Evolutionary conservation across 2,888 invertebrate species (phyloP), one percentile per base, ranked within the genome.

Genomic region (Sminthurinus aureus): DNA sequence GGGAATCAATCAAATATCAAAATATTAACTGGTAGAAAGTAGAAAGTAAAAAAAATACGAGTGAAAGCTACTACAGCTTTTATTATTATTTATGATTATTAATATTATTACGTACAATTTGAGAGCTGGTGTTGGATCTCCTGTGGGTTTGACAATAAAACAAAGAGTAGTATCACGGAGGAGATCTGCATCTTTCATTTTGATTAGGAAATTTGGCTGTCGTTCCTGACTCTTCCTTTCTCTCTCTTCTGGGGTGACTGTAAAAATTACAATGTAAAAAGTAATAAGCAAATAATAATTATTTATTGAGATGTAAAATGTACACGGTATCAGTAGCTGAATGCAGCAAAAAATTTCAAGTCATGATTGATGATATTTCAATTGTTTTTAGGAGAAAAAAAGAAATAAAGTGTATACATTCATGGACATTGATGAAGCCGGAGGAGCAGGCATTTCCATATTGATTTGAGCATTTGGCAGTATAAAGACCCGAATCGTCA

Each of bases 401-500:
- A 77, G 66, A 22, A 50, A 66, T n/a, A 91, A 38, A 6, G 38
- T 38, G 38, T 6, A 38, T 92, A 96, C 96, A 92, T 92, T 95
- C 93, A 89, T 95, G 94, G 87, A 97, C 96, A 87, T 95, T 93
- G 89, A 97, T 93, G 91, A 96, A 96, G 85, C 96, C 96, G 69
- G 96, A 96, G 90, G 96, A 96, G 85, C 95, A 94, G 74, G 95
- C 92, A 3, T 90, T 90, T 89, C 94, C 95, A 84, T 94, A 93
- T 50, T 92, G 92, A 89, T 96, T 96, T 84, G 94, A 94, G 24
- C 97, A 97, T 86, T 96, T 93, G 75, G 96, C 96, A 0, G 96
- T 96, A 90, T 98, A 98, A 73, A 96, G 93, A 78, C 97, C 98
- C n/a, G 94, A 93, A 91, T 98, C 98, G 51, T 93, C 93, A 89